Evolutionary conservation across 2,888 invertebrate species (phyloP), one percentile per base, ranked within the genome.

Genomic region (Tubulanus polymorphus): DNA sequence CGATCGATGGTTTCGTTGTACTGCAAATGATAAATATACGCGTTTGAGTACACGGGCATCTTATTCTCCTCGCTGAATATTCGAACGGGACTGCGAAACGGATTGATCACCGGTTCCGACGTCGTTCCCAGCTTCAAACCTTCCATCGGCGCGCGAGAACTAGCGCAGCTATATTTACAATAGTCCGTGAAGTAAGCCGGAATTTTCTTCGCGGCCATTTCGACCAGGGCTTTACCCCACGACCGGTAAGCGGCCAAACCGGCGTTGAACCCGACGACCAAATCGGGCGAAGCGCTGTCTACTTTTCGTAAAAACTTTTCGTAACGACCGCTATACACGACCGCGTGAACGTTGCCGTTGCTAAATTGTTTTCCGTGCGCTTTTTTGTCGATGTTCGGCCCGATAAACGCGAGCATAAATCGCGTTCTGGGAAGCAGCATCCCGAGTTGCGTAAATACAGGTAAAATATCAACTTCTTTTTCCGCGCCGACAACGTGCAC

Each of bases 261-360:
- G 32, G 74, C 73, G 70, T 75, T 75, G 51, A 73, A 70, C 41
- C 71, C 74, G n/a, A n/a, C n/a, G n/a, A n/a, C n/a, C n/a, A n/a
- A n/a, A n/a, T n/a, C n/a, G n/a, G n/a, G n/a, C n/a, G n/a, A n/a
- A n/a, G n/a, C n/a, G n/a, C n/a, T n/a, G n/a, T n/a, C n/a, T n/a
- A n/a, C n/a, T n/a, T n/a, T n/a, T n/a, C n/a, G n/a, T n/a, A n/a
- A n/a, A n/a, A n/a, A n/a, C n/a, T n/a, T n/a, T n/a, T n/a, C n/a
- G n/a, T n/a, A n/a, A n/a, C n/a, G n/a, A n/a, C n/a, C n/a, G n/a
- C n/a, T n/a, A n/a, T n/a, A n/a, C n/a, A n/a, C n/a, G n/a, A n/a
- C n/a, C n/a, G n/a, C n/a, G n/a, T n/a, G n/a, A n/a, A n/a, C n/a
- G n/a, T n/a, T n/a, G n/a, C n/a, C n/a, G n/a, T n/a, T n/a, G n/a